These are phyloP conservation scores for Okamejei kenojei DNA, from an alignment of 2,797 vertebrate genomes.

Conservation along the genomic window DNA sequence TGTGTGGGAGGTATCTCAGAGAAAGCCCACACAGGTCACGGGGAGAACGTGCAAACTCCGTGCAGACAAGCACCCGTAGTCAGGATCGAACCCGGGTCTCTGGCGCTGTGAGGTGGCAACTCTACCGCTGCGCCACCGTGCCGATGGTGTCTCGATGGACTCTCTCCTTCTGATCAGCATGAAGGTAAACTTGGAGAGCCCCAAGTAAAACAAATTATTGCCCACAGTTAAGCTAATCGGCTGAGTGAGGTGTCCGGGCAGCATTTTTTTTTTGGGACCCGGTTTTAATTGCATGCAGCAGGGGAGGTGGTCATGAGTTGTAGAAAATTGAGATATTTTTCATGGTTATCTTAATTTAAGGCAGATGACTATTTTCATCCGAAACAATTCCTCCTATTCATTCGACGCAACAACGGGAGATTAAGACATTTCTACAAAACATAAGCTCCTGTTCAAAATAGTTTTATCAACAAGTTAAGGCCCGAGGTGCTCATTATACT, in stretches of 20 bases:
- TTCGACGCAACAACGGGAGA: background rate
- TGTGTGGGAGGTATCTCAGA: too few relatives aligned
- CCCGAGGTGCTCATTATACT: background rate
- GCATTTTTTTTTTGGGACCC: background rate
- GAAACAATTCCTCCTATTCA: slow-evolving; percentile 4
- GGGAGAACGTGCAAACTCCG: too few relatives aligned
- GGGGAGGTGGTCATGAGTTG: background rate
- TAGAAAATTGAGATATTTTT: slow-evolving; percentile 2
- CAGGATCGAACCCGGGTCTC: too few relatives aligned
- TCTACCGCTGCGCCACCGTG: too few relatives aligned
- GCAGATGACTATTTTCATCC: background rate
- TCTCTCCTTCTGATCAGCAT: background rate
- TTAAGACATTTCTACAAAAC: background rate
- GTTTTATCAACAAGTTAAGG: background rate
- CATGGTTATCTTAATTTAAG: background rate
- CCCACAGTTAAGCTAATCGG: background rate
- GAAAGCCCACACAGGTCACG: too few relatives aligned
- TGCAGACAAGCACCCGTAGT: too few relatives aligned
- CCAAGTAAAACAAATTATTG: background rate
- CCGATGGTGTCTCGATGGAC: background rate
- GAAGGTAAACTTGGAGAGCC: background rate
- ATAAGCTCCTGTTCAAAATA: background rate
- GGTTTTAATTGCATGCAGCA: background rate
- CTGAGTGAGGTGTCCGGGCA: background rate
- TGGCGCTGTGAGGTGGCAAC: too few relatives aligned